These are phyloP conservation scores for Myodes glareolus DNA, from an alignment of 2,113 vertebrate genomes.

Conservation along the genomic window DNA sequence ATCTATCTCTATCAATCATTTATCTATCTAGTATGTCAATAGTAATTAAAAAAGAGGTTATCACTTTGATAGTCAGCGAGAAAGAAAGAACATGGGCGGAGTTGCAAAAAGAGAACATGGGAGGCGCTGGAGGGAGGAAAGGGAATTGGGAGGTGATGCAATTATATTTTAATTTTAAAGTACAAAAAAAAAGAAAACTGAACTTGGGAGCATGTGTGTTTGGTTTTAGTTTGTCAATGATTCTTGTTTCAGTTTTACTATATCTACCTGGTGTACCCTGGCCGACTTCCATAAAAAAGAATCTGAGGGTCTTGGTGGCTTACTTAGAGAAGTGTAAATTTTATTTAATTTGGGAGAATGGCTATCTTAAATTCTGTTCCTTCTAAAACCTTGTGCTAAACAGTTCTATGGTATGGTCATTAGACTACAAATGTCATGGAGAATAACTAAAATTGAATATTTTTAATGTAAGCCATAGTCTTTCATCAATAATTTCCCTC, in stretches of 20 bases:
- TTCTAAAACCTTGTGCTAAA: background rate
- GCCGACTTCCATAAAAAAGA: background rate
- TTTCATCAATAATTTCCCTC: background rate
- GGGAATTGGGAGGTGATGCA: background rate
- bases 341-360: background rate
- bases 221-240: background rate
- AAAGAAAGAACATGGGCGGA: background rate
- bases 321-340: background rate
- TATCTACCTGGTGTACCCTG: background rate
- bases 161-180: background rate
- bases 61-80: background rate
- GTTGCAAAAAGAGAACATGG: background rate
- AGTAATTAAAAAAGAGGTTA: background rate
- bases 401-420: background rate
- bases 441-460: background rate
- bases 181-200: background rate
- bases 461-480: background rate
- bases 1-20: background rate
- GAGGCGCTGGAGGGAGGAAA: background rate
- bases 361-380: background rate
- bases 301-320: background rate
- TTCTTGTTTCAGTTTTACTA: background rate
- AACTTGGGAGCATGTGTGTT: fast-evolving
- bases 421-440: background rate
- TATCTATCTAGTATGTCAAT: background rate